Conservation (phyloP, 2,888 invertebrate genomes). For the Oxytorus armatus region DNA sequence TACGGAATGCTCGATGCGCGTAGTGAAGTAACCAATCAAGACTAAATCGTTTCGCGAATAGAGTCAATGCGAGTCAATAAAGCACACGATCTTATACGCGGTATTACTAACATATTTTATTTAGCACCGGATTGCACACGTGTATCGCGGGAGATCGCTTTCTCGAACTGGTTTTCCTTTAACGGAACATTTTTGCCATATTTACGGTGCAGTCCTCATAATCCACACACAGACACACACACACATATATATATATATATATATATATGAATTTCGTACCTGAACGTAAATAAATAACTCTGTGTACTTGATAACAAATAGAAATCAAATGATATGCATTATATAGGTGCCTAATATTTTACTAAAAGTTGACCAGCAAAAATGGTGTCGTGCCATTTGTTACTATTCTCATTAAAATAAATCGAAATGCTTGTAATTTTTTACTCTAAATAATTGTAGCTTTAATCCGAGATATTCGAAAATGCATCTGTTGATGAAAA, state of each 20-base stretch:
- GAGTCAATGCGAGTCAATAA: slow-evolving; percentile 57
- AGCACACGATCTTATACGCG: slow-evolving; percentile 43
- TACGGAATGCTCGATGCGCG: slow-evolving; percentile 14
- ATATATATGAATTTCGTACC: too few relatives aligned
- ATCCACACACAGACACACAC: background rate
- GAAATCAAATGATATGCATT: background rate
- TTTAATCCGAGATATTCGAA: too few relatives aligned
- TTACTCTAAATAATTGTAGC: too few relatives aligned
- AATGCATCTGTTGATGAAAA: too few relatives aligned
- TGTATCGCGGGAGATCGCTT: slow-evolving; percentile 28
- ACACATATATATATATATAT: background rate
- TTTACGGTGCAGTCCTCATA: slow-evolving; percentile 11
- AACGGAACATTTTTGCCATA: slow-evolving; percentile 32
- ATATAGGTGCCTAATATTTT: too few relatives aligned
- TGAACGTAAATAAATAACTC: background rate
- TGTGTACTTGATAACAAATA: background rate
- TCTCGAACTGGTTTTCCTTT: slow-evolving; percentile 48
- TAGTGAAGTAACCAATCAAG: slow-evolving; percentile 49
- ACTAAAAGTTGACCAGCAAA: too few relatives aligned
- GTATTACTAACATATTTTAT: slow-evolving; percentile 25
- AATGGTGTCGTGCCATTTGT: too few relatives aligned
- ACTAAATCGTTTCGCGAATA: slow-evolving; percentile 50
- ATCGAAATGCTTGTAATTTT: too few relatives aligned
- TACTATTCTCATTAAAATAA: too few relatives aligned
- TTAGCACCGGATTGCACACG: slow-evolving; percentile 26